These are phyloP conservation scores for Wiebesia pumilae DNA, from an alignment of 1,140 invertebrate species.

Conservation along the genomic window DNA sequence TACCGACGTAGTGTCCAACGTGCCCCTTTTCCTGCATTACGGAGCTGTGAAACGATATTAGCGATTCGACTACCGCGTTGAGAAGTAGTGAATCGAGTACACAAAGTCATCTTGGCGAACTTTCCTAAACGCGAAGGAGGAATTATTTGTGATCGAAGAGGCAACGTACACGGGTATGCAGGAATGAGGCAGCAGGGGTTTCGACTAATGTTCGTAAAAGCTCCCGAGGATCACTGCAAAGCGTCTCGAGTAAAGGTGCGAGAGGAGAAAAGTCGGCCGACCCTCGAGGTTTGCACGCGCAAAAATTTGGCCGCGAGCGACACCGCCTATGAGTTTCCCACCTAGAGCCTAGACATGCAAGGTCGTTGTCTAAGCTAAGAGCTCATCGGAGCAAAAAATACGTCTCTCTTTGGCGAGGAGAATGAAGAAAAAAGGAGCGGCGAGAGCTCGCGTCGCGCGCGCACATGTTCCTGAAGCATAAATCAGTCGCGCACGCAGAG, in stretches of 20 bases:
- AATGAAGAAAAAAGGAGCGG: neutral
- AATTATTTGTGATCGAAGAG: too few species aligned
- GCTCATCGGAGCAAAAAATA: neutral
- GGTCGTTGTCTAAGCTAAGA: neutral
- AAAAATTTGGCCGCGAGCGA: neutral
- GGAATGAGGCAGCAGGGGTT: neutral
- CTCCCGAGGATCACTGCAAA: too few species aligned
- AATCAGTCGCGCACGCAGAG: conserved; percentile 28
- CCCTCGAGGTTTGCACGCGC: neutral
- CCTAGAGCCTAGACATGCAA: neutral
- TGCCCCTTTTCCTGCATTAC: too few species aligned
- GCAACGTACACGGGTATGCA: too few species aligned
- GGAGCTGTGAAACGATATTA: too few species aligned
- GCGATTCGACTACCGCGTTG: too few species aligned
- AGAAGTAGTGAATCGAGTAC: too few species aligned
- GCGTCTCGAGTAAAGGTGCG: neutral
- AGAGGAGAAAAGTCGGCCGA: neutral
- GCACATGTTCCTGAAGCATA: conserved; percentile 28
- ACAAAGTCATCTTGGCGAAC: too few species aligned
- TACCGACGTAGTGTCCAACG: too few species aligned
- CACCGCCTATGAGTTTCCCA: neutral
- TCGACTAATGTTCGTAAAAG: neutral
- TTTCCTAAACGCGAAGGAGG: too few species aligned
- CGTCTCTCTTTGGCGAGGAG: neutral
- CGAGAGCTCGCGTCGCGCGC: neutral